These are phyloP conservation scores for Xyrichtys novacula DNA, from an alignment of 2,797 vertebrate genomes.

Conservation along the genomic window DNA sequence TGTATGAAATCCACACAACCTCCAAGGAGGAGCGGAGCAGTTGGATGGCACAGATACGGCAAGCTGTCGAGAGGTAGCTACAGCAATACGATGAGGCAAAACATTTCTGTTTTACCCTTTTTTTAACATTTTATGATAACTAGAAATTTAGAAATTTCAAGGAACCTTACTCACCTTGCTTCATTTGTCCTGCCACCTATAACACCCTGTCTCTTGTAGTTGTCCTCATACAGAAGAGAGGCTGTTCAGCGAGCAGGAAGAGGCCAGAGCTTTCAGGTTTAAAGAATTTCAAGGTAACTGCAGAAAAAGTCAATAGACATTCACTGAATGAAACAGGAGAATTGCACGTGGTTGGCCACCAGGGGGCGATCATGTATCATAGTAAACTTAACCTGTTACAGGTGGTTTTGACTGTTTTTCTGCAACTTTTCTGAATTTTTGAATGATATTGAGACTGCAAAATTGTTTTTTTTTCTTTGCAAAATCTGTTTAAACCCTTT, in stretches of 20 bases:
- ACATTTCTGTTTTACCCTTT: no score
- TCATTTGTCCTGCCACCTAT: background rate
- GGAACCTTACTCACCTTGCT: background rate
- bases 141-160: background rate
- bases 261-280: constrained; percentile 83
- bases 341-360: constrained; percentile 34
- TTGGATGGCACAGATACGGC: constrained; percentile 93
- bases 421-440: no score
- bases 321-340: background rate
- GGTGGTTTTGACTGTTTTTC: background rate
- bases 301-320: background rate
- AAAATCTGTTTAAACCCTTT: background rate
- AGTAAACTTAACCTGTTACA: background rate
- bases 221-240: constrained; percentile 91
- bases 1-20: constrained; percentile 93
- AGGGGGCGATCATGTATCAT: constrained; percentile 52
- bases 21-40: constrained; percentile 91
- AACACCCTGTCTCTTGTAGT: constrained; percentile 71
- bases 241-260: constrained; percentile 89
- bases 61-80: constrained; percentile 85
- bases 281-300: constrained; percentile 92
- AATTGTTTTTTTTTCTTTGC: background rate
- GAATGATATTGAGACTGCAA: no score
- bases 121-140: background rate
- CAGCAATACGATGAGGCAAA: no score